phyloP scores from a whole-genome alignment of 1,140 invertebrate species.

The Apolygus lucorum region DNA sequence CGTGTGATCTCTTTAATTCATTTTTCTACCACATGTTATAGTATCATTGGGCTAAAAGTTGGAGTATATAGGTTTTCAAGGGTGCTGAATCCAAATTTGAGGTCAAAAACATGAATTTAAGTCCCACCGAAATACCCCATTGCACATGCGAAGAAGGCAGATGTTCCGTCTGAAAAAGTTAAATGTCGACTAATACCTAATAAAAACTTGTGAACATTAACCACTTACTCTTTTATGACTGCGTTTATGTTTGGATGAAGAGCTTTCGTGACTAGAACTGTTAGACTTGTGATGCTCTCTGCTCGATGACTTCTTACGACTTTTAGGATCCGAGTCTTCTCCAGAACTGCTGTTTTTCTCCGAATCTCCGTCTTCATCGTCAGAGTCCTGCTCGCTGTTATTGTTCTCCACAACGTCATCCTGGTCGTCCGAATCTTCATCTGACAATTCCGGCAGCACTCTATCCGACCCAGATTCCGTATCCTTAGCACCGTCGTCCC shows the following conservation, averaged over 20 bases:
- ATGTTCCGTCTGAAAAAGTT: no score
- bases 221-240: not conserved
- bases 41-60: no score
- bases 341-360: not conserved
- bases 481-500: not conserved
- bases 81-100: no score
- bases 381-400: not conserved
- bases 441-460: not conserved
- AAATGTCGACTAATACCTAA: no score
- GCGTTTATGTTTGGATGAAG: conserved; percentile 14
- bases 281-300: conserved; percentile 7
- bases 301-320: not conserved
- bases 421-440: not conserved
- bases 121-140: no score
- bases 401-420: not conserved
- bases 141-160: no score
- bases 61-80: no score
- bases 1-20: no score
- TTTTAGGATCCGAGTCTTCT: not conserved
- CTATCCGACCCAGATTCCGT: not conserved
- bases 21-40: no score
- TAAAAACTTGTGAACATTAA: no score
- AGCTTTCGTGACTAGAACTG: conserved; percentile 6
- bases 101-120: no score
- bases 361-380: not conserved